Percentiles rank a stretch among this genome's conserved stretches.
Evolutionary conservation across 2,113 vertebrate species (phyloP).

Genomic region (Eidolon helvum): DNA sequence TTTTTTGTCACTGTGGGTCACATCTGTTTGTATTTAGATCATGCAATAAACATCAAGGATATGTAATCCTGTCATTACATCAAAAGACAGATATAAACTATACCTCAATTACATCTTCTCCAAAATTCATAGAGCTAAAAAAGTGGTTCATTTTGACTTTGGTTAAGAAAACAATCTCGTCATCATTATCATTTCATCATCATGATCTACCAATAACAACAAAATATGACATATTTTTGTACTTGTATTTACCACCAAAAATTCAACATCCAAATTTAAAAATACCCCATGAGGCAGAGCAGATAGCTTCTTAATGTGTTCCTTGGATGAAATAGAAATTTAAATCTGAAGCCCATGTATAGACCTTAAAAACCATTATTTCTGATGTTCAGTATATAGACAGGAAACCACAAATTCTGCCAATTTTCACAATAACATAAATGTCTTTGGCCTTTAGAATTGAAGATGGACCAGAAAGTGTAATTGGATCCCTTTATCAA

Average conservation of each 20-base stretch:
- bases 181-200: not conserved
- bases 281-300: not conserved
- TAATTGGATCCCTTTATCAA: not conserved
- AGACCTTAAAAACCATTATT: conserved; percentile 22
- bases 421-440: not conserved
- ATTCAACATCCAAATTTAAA: not conserved
- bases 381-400: not conserved
- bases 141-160: not conserved
- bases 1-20: not conserved
- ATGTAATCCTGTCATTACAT: not conserved
- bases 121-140: conserved; percentile 28
- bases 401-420: conserved; percentile 13
- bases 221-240: not conserved
- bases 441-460: not conserved
- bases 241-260: conserved; percentile 16
- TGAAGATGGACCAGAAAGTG: not conserved
- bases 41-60: not conserved
- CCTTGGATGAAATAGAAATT: not conserved
- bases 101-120: not conserved
- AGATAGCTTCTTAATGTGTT: not conserved
- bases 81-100: conserved; percentile 6
- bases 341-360: not conserved
- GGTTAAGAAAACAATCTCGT: not conserved
- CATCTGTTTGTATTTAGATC: not conserved
- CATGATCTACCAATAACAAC: not conserved